These are phyloP conservation scores for Lithophane ornitopus DNA, from an alignment of 2,888 invertebrate genomes.

Conservation along the genomic window DNA sequence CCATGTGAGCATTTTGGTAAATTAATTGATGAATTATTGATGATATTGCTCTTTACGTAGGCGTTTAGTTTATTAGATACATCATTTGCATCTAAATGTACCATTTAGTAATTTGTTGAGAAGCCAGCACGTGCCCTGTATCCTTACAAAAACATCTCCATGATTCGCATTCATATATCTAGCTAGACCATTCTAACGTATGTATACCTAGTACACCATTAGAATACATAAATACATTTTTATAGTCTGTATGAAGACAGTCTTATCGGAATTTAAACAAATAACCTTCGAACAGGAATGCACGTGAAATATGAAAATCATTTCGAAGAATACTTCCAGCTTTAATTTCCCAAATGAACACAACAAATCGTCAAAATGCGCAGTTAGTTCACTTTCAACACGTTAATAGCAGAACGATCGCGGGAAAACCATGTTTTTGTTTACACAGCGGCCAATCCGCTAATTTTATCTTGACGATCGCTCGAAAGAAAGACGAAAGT, in stretches of 20 bases:
- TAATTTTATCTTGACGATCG: constrained; percentile 66
- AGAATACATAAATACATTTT: constrained; percentile 18
- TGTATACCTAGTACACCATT: constrained; percentile 15
- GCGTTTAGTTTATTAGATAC: not conserved
- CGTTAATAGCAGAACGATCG: constrained; percentile 52
- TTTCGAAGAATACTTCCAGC: constrained; percentile 49
- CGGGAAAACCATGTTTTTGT: constrained; percentile 73
- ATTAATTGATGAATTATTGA: constrained; percentile 12
- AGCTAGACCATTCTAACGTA: not conserved
- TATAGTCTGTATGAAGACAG: not conserved
- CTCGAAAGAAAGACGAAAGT: constrained; percentile 69
- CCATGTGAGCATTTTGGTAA: constrained; percentile 5
- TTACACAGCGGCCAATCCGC: constrained; percentile 65
- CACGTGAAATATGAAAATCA: constrained; percentile 30
- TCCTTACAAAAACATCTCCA: not conserved
- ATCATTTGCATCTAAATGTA: constrained; percentile 8
- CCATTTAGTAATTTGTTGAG: constrained; percentile 22
- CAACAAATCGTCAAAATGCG: constrained; percentile 45
- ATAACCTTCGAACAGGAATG: constrained; percentile 9
- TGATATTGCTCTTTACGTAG: not conserved
- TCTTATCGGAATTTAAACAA: constrained; percentile 5
- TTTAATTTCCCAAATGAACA: constrained; percentile 42
- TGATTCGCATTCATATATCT: constrained; percentile 22
- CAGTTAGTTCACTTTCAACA: constrained; percentile 51
- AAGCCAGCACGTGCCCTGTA: constrained; percentile 1